Conservation (phyloP, 2,888 invertebrate species). For the Microctonus aethiopoides region DNA sequence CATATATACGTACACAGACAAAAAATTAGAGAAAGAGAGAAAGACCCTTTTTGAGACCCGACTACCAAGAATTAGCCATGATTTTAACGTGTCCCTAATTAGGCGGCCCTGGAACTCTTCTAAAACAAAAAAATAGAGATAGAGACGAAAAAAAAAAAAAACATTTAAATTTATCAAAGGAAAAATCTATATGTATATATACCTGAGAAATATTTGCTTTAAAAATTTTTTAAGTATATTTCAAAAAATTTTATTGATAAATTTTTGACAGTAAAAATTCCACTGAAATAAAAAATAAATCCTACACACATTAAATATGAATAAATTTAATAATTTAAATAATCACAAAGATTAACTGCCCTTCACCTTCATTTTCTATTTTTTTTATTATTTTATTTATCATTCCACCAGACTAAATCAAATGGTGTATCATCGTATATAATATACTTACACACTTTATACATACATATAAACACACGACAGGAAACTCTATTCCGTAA, state of each 20-base stretch:
- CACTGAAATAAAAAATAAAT: too few relatives aligned
- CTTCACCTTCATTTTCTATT: too few relatives aligned
- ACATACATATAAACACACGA: conserved; percentile 4
- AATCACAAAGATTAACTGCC: too few relatives aligned
- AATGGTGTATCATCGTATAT: not conserved
- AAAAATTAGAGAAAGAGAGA: not conserved
- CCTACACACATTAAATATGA: too few relatives aligned
- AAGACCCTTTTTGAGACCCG: conserved; percentile 4
- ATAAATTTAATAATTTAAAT: too few relatives aligned
- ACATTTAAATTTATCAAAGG: not conserved
- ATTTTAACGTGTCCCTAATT: conserved; percentile 57
- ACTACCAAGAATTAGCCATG: conserved; percentile 39
- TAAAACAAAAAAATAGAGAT: conserved; percentile 42
- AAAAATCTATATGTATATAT: not conserved
- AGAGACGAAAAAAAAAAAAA: not conserved
- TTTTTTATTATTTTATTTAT: not conserved
- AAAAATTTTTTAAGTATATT: not conserved
- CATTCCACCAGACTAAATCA: not conserved
- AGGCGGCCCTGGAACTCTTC: conserved; percentile 50
- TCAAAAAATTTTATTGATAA: not conserved
- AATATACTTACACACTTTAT: too few relatives aligned
- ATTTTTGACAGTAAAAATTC: too few relatives aligned
- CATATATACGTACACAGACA: not conserved
- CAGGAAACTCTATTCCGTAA: conserved; percentile 64
- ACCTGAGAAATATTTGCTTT: not conserved